phyloP scores from a whole-genome alignment of 1,140 invertebrate species.

The Chelonus insularis region DNA sequence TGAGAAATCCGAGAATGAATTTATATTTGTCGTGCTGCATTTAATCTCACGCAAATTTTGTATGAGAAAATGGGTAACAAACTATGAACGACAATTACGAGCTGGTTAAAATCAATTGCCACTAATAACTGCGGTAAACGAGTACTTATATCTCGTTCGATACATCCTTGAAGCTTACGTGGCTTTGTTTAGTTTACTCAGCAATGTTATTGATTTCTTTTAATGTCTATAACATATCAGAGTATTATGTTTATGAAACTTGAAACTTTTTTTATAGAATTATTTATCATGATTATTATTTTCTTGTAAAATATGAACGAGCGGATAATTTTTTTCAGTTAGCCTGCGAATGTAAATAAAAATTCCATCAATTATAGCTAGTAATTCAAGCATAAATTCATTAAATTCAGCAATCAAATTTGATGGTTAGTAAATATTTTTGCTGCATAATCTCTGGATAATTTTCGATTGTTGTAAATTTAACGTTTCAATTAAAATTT shows the following conservation, averaged over 20 bases:
- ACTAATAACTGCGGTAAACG: conserved; percentile 17
- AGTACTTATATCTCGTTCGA: conserved; percentile 23
- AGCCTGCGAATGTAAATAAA: too few species aligned
- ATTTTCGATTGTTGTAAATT: too few species aligned
- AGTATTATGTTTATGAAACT: conserved; percentile 1
- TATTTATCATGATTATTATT: conserved; percentile 1
- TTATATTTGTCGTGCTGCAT: too few species aligned
- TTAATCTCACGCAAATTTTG: background rate
- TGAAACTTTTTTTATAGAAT: background rate
- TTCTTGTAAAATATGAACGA: conserved; percentile 17
- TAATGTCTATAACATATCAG: conserved; percentile 12
- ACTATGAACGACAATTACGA: conserved; percentile 11
- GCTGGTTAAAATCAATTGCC: conserved; percentile 12
- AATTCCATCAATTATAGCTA: too few species aligned
- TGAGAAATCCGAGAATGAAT: too few species aligned
- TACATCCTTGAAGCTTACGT: conserved; percentile 27
- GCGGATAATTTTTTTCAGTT: too few species aligned
- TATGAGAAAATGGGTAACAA: background rate
- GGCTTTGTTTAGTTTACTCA: conserved; percentile 21
- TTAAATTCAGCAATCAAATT: too few species aligned
- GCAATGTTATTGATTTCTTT: conserved; percentile 27
- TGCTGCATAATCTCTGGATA: too few species aligned
- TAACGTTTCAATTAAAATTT: too few species aligned
- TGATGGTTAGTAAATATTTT: too few species aligned
- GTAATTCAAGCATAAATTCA: too few species aligned